Base-by-base conservation (phyloP, 2,888 invertebrate genomes). In the Tenodera sinensis region DNA sequence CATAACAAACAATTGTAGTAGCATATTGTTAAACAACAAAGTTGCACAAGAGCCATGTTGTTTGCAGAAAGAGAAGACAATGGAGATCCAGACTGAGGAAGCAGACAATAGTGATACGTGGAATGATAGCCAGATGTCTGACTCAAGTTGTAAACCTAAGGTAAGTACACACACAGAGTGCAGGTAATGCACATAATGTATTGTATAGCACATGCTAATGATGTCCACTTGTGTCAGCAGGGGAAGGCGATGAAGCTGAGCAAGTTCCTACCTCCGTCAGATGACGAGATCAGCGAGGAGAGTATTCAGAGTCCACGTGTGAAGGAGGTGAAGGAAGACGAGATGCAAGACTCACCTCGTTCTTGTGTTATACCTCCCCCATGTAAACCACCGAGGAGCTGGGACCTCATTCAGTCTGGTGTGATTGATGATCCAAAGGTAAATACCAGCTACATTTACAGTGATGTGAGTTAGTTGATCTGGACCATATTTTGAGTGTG, bases 381-480 rank as follows among this genome's bases (percentile, higher is more conserved):
- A 6, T 91, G 92, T 34, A 92, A 92, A 89, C 92, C 92, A 20
- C 92, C 92, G 25, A 91, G 92, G 28, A 92, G 92, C 85, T 92
- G 92, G 92, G 92, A 92, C 90, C 91, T 92, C 9, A 92, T 92
- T 88, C 92, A 92, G 90, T 91, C 92, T 54, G 92, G 92, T 82
- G 92, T 92, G 89, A 92, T 92, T 84, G 92, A 92, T 90, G 91
- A 91, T 82, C 90, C 88, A 83, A 91, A 91, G 90, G 91, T 92
- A 91, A 42, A n/a, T n/a, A n/a, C n/a, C n/a, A n/a, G 30, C 30
- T 3, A 30, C 42, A 42, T 12, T 12, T 12, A 34, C 8, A 34
- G 30, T 30, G 30, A 30, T 30, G 4, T 30, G 3, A 30, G 2
- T 4, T 30, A 30, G 30, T 4, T 30, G 2, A 30, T 4, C 30